A percentile compares a stretch with the other conserved stretches of the same genome.
phyloP scores from a whole-genome alignment of 2,888 invertebrate species.

The Dryomyza anilis region DNA sequence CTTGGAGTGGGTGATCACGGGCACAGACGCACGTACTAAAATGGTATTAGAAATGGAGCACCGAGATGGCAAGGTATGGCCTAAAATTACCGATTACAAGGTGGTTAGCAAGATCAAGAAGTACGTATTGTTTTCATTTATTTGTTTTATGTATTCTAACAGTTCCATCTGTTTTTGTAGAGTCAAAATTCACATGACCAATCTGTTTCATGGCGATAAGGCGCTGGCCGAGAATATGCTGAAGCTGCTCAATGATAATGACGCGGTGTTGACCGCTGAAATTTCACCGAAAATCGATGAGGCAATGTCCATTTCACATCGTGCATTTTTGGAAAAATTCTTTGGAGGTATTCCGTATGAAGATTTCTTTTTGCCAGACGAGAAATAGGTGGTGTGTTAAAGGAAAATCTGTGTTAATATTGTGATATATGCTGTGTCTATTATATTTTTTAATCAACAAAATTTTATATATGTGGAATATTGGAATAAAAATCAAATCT shows the following conservation, averaged over 20 bases:
- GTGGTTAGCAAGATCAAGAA: constrained; percentile 33
- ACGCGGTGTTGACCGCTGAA: constrained; percentile 40
- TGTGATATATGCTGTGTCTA: too few relatives aligned
- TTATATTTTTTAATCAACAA: too few relatives aligned
- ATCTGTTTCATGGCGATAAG: constrained; percentile 45
- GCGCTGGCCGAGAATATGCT: constrained; percentile 45
- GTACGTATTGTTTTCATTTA: constrained; percentile 36
- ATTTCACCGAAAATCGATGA: constrained; percentile 41
- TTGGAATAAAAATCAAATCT: too few relatives aligned
- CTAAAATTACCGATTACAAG: constrained; percentile 37
- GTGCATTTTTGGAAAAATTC: constrained; percentile 28
- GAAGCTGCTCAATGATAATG: constrained; percentile 44
- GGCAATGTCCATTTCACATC: constrained; percentile 28
- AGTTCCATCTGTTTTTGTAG: constrained; percentile 26
- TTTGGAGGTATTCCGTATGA: constrained; percentile 44
- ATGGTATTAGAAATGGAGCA: constrained; percentile 33
- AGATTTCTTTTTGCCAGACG: constrained; percentile 36
- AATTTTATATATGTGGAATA: too few relatives aligned
- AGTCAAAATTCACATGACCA: constrained; percentile 42
- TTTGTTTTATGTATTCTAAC: not conserved
- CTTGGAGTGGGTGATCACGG: constrained; percentile 31
- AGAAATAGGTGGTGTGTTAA: too few relatives aligned
- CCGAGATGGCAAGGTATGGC: constrained; percentile 42
- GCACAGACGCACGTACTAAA: constrained; percentile 30
- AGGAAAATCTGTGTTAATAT: too few relatives aligned